A percentile compares a stretch with the other conserved stretches of the same genome.
These are phyloP conservation scores for Hydractinia echinata DNA, from an alignment of 30 jellyfish, hydroid and myxozoan species.

Conservation along the genomic window DNA sequence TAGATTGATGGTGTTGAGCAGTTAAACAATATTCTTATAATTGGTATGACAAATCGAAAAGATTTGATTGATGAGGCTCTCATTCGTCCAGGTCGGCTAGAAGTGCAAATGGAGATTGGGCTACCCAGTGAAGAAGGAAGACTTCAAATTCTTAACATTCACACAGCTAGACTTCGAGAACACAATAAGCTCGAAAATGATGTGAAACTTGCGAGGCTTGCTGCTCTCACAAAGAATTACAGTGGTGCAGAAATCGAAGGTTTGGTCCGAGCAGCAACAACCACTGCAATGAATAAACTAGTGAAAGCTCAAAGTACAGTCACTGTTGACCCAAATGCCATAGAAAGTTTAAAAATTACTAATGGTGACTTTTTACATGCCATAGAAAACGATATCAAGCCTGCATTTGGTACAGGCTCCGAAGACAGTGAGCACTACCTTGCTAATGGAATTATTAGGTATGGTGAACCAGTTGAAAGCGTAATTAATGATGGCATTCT, in stretches of 20 bases:
- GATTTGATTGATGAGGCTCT: slow-evolving; percentile 94
- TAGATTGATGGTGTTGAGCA: slow-evolving; percentile 99
- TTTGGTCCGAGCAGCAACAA: slow-evolving; percentile 95
- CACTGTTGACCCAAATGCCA: slow-evolving; percentile 56
- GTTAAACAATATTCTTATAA: slow-evolving; percentile 78
- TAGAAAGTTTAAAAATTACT: slow-evolving; percentile 52
- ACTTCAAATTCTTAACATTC: slow-evolving; percentile 78
- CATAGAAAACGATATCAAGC: slow-evolving; percentile 75
- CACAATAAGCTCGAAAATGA: slow-evolving; percentile 47
- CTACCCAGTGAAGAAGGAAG: slow-evolving; percentile 97
- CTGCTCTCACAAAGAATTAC: slow-evolving; percentile 83
- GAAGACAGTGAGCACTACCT: slow-evolving; percentile 81
- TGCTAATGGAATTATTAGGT: slow-evolving; percentile 75
- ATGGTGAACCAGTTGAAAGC: slow-evolving; percentile 65
- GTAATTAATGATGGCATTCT: slow-evolving; percentile 67
- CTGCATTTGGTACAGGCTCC: slow-evolving; percentile 85
- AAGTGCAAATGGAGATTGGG: slow-evolving; percentile 93
- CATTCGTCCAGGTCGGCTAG: slow-evolving; percentile 97
- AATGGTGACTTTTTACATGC: slow-evolving; percentile 80
- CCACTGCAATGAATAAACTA: slow-evolving; percentile 86
- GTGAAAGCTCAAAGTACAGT: slow-evolving; percentile 76
- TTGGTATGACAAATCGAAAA: slow-evolving; percentile 98
- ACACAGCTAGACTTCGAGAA: slow-evolving; percentile 64
- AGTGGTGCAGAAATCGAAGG: slow-evolving; percentile 99
- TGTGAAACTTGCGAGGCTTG: slow-evolving; percentile 51